A percentile compares a stretch with the other conserved stretches of the same genome.
Conservation (phyloP, 2,888 invertebrate genomes). For the Linnaemya tessellans region DNA sequence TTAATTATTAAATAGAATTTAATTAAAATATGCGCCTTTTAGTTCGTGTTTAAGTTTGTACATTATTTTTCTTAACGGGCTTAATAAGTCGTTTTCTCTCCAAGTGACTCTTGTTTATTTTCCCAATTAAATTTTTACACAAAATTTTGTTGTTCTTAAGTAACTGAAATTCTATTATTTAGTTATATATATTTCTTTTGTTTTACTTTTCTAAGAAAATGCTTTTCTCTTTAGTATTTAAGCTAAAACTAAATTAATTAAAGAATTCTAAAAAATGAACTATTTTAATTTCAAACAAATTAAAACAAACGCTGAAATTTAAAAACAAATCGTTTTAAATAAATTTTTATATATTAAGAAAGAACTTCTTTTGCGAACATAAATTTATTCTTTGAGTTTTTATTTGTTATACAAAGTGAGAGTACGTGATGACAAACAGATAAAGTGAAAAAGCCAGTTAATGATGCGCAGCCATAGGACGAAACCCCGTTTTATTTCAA, state of each 20-base stretch:
- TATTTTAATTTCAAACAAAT: conserved; percentile 52
- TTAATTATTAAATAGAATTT: conserved; percentile 66
- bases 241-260: conserved; percentile 52
- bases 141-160: conserved; percentile 74
- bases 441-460: neutral
- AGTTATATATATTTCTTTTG: conserved; percentile 38
- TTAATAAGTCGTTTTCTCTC: conserved; percentile 54
- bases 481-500: neutral
- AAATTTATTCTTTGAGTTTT: conserved; percentile 41
- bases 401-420: conserved; percentile 48
- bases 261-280: conserved; percentile 37
- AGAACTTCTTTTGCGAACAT: conserved; percentile 41
- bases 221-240: conserved; percentile 39
- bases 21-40: conserved; percentile 63
- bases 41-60: conserved; percentile 67
- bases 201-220: conserved; percentile 24
- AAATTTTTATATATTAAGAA: conserved; percentile 69
- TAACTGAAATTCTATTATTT: conserved; percentile 55
- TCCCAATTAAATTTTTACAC: conserved; percentile 46
- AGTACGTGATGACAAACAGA: neutral
- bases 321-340: conserved; percentile 72
- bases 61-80: conserved; percentile 64
- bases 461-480: neutral
- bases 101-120: conserved; percentile 1
- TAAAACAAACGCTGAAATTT: conserved; percentile 66